phyloP scores from a whole-genome alignment of 2,888 invertebrate genomes.

The Arge pagana region DNA sequence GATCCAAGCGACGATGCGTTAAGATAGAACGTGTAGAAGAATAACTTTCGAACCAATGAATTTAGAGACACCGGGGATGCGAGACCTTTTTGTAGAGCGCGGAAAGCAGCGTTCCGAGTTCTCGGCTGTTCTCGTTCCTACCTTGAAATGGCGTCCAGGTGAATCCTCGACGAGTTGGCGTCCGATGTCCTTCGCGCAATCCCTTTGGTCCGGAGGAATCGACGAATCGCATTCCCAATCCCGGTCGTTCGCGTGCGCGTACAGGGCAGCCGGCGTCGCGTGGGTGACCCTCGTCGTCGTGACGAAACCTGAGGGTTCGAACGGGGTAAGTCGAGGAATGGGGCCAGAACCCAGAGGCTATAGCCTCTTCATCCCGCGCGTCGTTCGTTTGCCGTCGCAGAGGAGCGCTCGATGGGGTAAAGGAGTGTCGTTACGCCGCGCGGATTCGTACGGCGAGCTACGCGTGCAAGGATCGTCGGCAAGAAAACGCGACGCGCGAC shows the following conservation, averaged over 20 bases:
- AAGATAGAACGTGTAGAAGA: no score
- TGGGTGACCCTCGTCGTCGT: constrained; percentile 71
- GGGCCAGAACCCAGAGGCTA: background rate
- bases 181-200: constrained; percentile 65
- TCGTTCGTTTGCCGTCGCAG: background rate
- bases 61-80: no score
- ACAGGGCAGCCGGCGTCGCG: constrained; percentile 67
- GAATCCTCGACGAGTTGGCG: constrained; percentile 66
- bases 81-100: no score
- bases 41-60: no score
- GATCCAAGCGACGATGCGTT: no score
- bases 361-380: constrained; percentile 11
- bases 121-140: no score
- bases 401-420: background rate
- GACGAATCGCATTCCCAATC: constrained; percentile 66
- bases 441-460: background rate
- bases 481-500: background rate
- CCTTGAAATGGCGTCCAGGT: constrained; percentile 67
- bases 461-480: background rate
- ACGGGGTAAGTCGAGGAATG: background rate
- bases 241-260: constrained; percentile 62
- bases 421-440: background rate
- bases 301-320: constrained; percentile 61
- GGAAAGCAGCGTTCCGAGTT: no score
- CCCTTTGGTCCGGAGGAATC: constrained; percentile 46